These are phyloP conservation scores for Promerops cafer DNA, from an alignment of 2,113 vertebrate genomes.

Conservation along the genomic window DNA sequence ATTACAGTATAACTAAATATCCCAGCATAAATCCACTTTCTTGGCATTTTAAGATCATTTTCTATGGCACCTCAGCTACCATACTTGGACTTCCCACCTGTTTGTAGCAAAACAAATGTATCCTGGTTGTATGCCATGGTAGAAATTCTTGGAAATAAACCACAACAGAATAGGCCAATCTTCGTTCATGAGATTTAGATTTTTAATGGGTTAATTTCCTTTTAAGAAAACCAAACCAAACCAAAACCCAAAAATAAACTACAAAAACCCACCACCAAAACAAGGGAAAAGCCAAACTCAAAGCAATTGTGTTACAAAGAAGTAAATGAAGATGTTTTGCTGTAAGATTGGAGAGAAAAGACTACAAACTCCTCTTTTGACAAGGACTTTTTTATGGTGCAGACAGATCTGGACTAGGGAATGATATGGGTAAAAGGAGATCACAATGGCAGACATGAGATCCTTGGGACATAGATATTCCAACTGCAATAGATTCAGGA, in stretches of 20 bases:
- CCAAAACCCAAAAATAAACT: not conserved
- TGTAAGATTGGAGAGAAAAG: not conserved
- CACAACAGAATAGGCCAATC: not conserved
- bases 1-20: conserved; percentile 32
- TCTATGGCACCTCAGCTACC: not conserved
- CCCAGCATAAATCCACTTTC: conserved; percentile 21
- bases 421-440: not conserved
- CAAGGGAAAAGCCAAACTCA: not conserved
- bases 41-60: conserved; percentile 37
- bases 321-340: not conserved
- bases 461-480: not conserved
- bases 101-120: not conserved
- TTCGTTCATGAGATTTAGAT: not conserved
- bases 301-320: not conserved
- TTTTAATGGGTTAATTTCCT: not conserved
- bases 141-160: not conserved
- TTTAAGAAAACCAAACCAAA: not conserved
- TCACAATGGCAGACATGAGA: not conserved
- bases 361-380: not conserved
- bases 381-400: not conserved
- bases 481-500: not conserved
- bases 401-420: not conserved
- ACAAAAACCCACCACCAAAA: not conserved
- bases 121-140: not conserved
- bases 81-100: not conserved